A percentile compares a stretch with the other conserved stretches of the same genome.
Conservation (phyloP, 2,797 vertebrate genomes). For the Malurus leucopterus region DNA sequence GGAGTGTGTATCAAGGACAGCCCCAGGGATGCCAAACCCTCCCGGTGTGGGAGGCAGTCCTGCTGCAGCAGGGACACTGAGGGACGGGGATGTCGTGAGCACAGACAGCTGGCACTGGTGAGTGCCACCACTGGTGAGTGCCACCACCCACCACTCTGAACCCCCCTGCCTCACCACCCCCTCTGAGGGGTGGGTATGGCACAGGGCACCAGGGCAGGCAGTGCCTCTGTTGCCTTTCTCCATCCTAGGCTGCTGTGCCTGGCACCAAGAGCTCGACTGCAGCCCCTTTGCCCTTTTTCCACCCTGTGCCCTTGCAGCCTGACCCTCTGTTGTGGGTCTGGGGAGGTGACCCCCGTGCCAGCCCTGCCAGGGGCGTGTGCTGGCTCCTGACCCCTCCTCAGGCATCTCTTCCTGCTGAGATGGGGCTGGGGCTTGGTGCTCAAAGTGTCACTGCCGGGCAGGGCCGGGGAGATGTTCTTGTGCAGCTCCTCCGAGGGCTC, state of each 20-base stretch:
- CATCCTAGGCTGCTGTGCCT: not conserved
- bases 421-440: not conserved
- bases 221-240: not conserved
- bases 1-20: not conserved
- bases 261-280: not conserved
- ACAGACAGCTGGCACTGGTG: rapidly evolving
- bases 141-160: rapidly evolving
- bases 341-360: not conserved
- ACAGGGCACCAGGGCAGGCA: not conserved
- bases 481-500: not conserved
- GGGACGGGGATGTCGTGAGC: not conserved
- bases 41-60: rapidly evolving
- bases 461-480: not conserved
- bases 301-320: rapidly evolving
- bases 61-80: not conserved
- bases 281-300: not conserved
- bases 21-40: not conserved
- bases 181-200: not conserved
- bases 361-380: rapidly evolving
- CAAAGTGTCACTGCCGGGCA: rapidly evolving
- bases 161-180: rapidly evolving
- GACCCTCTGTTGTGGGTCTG: not conserved
- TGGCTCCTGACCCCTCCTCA: not conserved
- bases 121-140: rapidly evolving
- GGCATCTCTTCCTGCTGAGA: not conserved